Base-by-base conservation (phyloP, 1,140 invertebrate genomes). In the Diabrotica undecimpunctata region DNA sequence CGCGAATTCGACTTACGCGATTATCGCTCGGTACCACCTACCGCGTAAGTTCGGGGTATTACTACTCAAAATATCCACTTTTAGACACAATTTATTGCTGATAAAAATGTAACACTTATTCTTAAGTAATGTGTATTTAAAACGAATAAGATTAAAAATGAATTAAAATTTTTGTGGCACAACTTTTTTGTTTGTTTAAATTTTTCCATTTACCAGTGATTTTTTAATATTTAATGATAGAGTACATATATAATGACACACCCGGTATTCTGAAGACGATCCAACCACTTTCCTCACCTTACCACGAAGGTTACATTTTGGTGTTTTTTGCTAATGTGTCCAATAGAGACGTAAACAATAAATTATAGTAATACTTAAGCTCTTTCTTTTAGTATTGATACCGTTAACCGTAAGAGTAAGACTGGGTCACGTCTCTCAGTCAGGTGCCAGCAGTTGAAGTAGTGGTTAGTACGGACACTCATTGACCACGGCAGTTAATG, bases 341-440 rank as follows among this genome's bases (percentile, higher is more conserved):
- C 41, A 46, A 46, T 46, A 46, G 8, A 46, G n/a, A 46, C 41
- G 41, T 46, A 46, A 46, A 46, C 41, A 46, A 10, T n/a, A 46
- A 46, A 46, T 46, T 46, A 46, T 46, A 46, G n/a, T 46, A 25
- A 46, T 46, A 46, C 8, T 46, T 46, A 10, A 46, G 41, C 41
- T 46, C 41, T 46, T 46, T 46, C 41, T 46, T 46, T 46, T 46
- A 25, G 25, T 25, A 46, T 46, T n/a, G 41, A 46, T 46, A 46
- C 41, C 41, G 41, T 46, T 46, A 46, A 46, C 41, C 41, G 41
- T 46, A 46, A 46, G 41, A 46, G 41, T 46, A n/a, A 46, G 41
- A 46, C 41, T 46, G 41, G 41, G 41, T 46, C 41, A 46, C 41
- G 41, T 46, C n/a, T 46, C n/a, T 46, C 41, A 46, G 41, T 46